A percentile compares a stretch with the other conserved stretches of the same genome.
phyloP scores from a whole-genome alignment of 2,888 invertebrate genomes.

The Baccha elongata region DNA sequence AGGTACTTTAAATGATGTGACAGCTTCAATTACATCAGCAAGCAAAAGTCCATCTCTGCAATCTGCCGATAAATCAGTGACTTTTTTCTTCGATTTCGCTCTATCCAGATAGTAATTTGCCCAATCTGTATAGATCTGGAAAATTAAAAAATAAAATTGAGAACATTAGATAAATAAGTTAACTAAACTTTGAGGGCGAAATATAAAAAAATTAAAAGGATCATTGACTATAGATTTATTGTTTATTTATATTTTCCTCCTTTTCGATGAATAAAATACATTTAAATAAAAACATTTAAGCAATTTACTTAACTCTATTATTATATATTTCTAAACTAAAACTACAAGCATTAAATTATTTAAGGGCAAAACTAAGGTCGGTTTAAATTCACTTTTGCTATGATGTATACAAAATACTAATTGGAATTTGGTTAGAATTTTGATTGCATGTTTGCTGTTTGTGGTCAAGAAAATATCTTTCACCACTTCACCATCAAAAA shows the following conservation, averaged over 20 bases:
- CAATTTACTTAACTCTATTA: too few relatives aligned
- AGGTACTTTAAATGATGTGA: conserved; percentile 90
- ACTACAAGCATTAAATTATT: too few relatives aligned
- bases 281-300: too few relatives aligned
- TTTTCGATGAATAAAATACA: too few relatives aligned
- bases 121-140: conserved; percentile 98
- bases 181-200: too few relatives aligned
- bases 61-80: conserved; percentile 93
- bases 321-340: too few relatives aligned
- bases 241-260: too few relatives aligned
- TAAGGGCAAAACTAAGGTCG: too few relatives aligned
- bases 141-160: conserved; percentile 73
- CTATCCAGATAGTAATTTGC: conserved; percentile 98
- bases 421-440: conserved; percentile 51
- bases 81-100: conserved; percentile 92
- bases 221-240: too few relatives aligned
- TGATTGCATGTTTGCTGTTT: conserved; percentile 48
- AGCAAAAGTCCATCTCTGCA: conserved; percentile 95
- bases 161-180: background rate
- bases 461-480: conserved; percentile 39
- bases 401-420: conserved; percentile 6
- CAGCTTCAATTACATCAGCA: conserved; percentile 97
- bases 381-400: too few relatives aligned
- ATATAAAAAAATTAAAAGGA: too few relatives aligned
- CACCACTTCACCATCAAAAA: conserved; percentile 19